Conservation (phyloP, 92 coral and sea anemone genomes). For the Parazoanthus swiftii region DNA sequence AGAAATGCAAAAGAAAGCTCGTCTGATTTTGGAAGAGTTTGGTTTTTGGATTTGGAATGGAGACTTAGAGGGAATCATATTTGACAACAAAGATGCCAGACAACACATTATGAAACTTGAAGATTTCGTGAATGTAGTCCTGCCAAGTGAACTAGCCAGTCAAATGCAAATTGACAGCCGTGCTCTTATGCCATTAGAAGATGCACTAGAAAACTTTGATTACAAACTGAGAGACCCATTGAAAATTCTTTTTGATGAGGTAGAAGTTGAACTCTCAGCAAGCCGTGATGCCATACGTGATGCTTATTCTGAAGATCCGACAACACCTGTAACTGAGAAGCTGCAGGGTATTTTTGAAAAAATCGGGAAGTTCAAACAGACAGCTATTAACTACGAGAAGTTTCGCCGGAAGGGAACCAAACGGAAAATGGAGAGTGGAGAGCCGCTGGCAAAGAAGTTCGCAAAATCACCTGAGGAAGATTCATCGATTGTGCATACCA, state of each 20-base stretch:
- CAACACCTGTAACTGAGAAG: not conserved
- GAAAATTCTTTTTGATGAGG: not conserved
- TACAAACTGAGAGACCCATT: not conserved
- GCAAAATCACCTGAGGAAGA: not conserved
- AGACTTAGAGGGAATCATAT: constrained; percentile 3
- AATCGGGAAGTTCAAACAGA: not conserved
- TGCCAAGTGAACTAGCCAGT: not conserved
- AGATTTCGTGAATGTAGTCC: not conserved
- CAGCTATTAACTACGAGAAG: not conserved
- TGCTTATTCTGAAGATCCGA: not conserved
- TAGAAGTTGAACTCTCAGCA: not conserved
- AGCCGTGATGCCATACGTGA: not conserved
- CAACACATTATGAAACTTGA: not conserved
- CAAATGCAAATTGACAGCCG: not conserved
- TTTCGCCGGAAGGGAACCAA: constrained; percentile 19
- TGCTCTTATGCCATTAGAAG: not conserved
- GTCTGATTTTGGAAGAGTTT: not conserved
- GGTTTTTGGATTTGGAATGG: constrained; percentile 44
- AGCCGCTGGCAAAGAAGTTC: not conserved
- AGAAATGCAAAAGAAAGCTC: not conserved
- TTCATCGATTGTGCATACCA: not conserved
- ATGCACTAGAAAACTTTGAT: constrained; percentile 1
- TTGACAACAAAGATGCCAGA: constrained; percentile 11
- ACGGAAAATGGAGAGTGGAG: not conserved
- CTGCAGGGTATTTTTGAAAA: not conserved